Evolutionary conservation across 2,113 vertebrate genomes (phyloP).

Genomic region (Gnathonemus longibarbis): DNA sequence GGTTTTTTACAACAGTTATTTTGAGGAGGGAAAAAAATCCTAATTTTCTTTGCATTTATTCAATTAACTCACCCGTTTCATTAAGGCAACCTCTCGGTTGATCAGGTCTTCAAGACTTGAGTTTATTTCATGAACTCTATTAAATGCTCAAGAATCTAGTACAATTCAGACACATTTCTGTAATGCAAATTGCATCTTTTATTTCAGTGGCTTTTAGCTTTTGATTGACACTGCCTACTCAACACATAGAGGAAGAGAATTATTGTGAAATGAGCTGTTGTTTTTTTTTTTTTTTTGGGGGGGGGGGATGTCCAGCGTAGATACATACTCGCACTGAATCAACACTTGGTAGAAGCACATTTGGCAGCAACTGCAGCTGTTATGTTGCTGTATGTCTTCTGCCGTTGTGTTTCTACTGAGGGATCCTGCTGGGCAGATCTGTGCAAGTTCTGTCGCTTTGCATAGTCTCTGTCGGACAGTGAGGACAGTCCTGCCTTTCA

Average conservation of each 20-base stretch:
- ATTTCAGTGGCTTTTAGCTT: background rate
- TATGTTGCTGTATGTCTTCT: background rate
- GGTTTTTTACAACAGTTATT: background rate
- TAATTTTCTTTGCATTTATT: background rate
- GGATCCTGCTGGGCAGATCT: background rate
- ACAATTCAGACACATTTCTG: background rate
- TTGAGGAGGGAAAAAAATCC: background rate
- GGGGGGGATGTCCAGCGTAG: background rate
- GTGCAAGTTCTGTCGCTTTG: background rate
- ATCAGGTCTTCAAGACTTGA: background rate
- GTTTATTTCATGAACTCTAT: background rate
- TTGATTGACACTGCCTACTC: background rate
- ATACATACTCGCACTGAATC: background rate
- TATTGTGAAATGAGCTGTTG: background rate
- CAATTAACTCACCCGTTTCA: background rate
- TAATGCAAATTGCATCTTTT: background rate
- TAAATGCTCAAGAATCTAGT: background rate
- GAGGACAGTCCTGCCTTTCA: background rate
- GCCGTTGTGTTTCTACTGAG: background rate
- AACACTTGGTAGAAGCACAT: background rate
- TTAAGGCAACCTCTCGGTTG: background rate
- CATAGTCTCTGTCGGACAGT: background rate
- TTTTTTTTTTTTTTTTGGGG: background rate
- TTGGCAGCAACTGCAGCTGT: constrained; percentile 4
- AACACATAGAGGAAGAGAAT: background rate